Conservation (phyloP, 2,113 vertebrate genomes). For the Pampusana beccarii region DNA sequence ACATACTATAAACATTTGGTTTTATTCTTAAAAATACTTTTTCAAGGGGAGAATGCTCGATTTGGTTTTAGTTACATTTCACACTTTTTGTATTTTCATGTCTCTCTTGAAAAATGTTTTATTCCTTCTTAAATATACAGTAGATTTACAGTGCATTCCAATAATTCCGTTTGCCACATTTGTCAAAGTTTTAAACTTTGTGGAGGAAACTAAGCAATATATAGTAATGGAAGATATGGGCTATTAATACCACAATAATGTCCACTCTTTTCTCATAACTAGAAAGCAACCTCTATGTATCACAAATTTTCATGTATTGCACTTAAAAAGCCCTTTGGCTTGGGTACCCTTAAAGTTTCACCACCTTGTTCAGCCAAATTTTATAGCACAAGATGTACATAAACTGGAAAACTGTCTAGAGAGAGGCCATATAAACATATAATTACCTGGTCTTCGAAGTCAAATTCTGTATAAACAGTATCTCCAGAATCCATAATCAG, state of each 20-base stretch:
- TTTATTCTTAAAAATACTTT: neutral
- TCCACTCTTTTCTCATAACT: neutral
- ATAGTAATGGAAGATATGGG: neutral
- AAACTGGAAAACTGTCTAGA: neutral
- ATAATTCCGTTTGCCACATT: neutral
- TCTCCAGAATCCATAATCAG: constrained; percentile 83
- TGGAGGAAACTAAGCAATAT: neutral
- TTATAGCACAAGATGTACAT: neutral
- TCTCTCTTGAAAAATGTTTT: neutral
- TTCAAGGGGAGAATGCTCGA: neutral
- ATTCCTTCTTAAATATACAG: neutral
- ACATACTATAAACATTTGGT: neutral
- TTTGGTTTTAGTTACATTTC: neutral
- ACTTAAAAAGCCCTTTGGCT: neutral
- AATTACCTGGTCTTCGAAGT: constrained; percentile 90
- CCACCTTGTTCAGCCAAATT: neutral
- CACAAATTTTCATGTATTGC: neutral
- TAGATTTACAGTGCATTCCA: neutral
- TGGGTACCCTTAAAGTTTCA: neutral
- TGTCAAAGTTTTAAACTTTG: neutral
- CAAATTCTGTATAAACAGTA: constrained; percentile 75
- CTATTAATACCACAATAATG: neutral
- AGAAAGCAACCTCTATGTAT: neutral
- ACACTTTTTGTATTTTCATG: neutral
- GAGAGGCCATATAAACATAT: neutral